Evolutionary conservation across 2,888 invertebrate genomes (phyloP).

Genomic region (Conomelus anceps): DNA sequence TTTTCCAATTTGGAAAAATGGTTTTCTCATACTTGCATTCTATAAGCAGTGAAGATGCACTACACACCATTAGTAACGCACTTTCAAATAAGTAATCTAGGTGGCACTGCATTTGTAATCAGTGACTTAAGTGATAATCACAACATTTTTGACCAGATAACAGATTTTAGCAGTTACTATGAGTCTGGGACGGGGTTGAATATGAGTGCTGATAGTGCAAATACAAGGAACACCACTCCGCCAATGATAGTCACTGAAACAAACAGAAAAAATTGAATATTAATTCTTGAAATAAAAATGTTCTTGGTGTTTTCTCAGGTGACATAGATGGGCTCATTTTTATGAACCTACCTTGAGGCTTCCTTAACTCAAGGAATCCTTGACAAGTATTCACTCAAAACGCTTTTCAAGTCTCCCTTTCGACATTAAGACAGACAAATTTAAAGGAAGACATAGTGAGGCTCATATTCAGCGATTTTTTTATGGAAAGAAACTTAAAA

Average conservation of each 20-base stretch:
- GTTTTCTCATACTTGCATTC: neutral
- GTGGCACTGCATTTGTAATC: neutral
- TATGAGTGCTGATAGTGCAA: constrained; percentile 87
- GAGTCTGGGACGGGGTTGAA: constrained; percentile 54
- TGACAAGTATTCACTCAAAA: too few species aligned
- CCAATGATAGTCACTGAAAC: constrained; percentile 91
- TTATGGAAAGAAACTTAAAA: too few species aligned
- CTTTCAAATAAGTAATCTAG: neutral
- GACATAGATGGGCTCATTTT: too few species aligned
- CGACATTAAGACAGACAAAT: too few species aligned
- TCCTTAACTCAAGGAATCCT: too few species aligned
- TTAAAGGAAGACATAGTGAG: too few species aligned
- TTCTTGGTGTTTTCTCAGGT: too few species aligned
- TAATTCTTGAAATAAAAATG: too few species aligned
- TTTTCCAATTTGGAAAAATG: neutral
- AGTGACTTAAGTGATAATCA: neutral
- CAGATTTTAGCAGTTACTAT: neutral
- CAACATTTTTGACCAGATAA: neutral
- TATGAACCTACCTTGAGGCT: too few species aligned
- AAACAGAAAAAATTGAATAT: constrained; percentile 31
- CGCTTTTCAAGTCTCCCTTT: too few species aligned
- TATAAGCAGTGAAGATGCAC: neutral
- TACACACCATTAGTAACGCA: neutral
- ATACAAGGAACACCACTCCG: constrained; percentile 88
- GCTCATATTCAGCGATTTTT: too few species aligned